Base-by-base conservation (phyloP, 2,113 vertebrate species). In the Notarius quadriscutis region DNA sequence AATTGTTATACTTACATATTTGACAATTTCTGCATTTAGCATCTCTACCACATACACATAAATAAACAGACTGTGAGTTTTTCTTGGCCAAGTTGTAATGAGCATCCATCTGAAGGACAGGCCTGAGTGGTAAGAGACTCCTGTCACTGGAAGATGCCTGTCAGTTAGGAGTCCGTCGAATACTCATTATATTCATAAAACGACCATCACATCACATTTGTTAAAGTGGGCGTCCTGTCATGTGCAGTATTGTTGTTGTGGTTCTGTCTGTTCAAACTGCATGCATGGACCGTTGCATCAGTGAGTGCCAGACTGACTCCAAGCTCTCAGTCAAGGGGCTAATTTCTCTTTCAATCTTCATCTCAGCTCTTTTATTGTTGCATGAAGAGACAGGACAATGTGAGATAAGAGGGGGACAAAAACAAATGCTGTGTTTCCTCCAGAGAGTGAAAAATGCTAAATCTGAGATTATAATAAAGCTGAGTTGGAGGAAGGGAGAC, bases 341-440 rank as follows among this genome's bases (percentile, higher is more conserved):
- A 87, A 90, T 89, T 87, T 88, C 60, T 88, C 75, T 83, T 85
- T 92, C 90, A 84, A 80, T 91, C 85, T 87, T 88, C 84, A 85
- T 91, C 88, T 87, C 72, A 87, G 86, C 63, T 78, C 84, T 92
- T 91, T 92, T 91, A 90, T 91, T 90, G 87, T 91, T 89, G 79
- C 84, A 77, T 91, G 88, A 91, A 78, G 72, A 58, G 89, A 93
- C 58, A 83, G 75, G 53, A 84, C 87, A 87, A 78, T 17, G 41
- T 12, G 72, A 87, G 84, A 92, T 85, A 90, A 91, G 89, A 53
- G 71, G 55, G 60, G 81, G 77, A 89, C 89, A 80, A 91, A 93
- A 91, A 94, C 80, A 90, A 91, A 94, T 91, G 93, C 89, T 86
- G 65, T 91, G 84, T 91, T 87, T 89, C 82, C 88, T 89, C 91